These are phyloP conservation scores for Caradrina clavipalpis DNA, from an alignment of 2,888 invertebrate genomes.

Conservation along the genomic window DNA sequence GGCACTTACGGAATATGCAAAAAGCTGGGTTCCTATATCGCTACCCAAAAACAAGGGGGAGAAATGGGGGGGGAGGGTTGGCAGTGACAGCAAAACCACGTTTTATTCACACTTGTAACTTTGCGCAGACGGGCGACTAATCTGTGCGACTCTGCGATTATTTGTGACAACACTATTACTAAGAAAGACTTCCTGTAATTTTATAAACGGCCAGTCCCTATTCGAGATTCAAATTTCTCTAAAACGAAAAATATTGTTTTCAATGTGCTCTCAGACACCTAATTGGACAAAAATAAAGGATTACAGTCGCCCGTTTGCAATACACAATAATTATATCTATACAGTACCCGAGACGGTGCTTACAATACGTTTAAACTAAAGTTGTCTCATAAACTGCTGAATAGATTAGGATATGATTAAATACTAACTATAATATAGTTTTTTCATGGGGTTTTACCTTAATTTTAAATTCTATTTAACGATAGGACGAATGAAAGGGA, in stretches of 20 bases:
- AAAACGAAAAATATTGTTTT: not conserved
- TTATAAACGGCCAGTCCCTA: not conserved
- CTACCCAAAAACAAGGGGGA: slow-evolving; percentile 23
- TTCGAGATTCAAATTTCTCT: slow-evolving; percentile 32
- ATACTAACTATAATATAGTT: slow-evolving; percentile 11
- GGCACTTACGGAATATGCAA: slow-evolving; percentile 60
- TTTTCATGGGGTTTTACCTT: slow-evolving; percentile 29
- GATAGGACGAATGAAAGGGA: not conserved
- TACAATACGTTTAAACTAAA: not conserved
- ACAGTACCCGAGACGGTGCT: slow-evolving; percentile 19
- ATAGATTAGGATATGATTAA: slow-evolving; percentile 14
- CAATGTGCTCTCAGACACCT: not conserved
- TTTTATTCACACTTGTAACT: slow-evolving; percentile 40
- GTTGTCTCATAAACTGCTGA: not conserved
- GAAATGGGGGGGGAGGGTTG: not conserved
- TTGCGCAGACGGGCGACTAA: slow-evolving; percentile 31
- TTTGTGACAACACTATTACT: slow-evolving; percentile 42
- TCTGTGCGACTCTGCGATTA: slow-evolving; percentile 7
- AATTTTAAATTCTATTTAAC: slow-evolving; percentile 20
- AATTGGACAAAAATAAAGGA: not conserved
- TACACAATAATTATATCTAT: slow-evolving; percentile 9
- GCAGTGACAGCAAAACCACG: slow-evolving; percentile 55
- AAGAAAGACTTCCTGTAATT: slow-evolving; percentile 1
- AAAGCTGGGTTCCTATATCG: slow-evolving; percentile 31
- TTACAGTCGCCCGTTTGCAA: slow-evolving; percentile 30